Evolutionary conservation across 2,888 invertebrate genomes (phyloP).

Genomic region (Pristionchus fissidentatus): DNA sequence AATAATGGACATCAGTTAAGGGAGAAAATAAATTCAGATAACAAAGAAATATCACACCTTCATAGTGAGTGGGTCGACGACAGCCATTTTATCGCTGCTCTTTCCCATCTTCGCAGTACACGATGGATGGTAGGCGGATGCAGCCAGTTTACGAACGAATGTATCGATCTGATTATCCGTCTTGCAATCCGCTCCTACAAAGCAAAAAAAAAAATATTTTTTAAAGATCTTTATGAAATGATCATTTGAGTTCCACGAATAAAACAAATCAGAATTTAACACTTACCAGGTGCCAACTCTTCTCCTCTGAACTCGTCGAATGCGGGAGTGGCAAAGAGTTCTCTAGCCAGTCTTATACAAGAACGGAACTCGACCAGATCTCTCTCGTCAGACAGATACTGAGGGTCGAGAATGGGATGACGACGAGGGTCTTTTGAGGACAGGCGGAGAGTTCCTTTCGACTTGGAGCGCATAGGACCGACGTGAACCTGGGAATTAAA

Average conservation of each 20-base stretch:
- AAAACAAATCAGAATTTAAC: slow-evolving; percentile 51
- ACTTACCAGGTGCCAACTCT: slow-evolving; percentile 73
- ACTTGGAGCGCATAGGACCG: slow-evolving; percentile 85
- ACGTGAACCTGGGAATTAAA: slow-evolving; percentile 76
- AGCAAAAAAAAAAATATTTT: neutral
- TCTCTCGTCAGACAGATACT: slow-evolving; percentile 83
- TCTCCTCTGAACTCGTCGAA: slow-evolving; percentile 74
- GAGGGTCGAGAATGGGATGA: slow-evolving; percentile 89
- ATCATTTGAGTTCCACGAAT: too few relatives aligned
- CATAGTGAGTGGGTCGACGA: slow-evolving; percentile 82
- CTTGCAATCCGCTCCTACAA: slow-evolving; percentile 64
- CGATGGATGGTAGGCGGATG: slow-evolving; percentile 85
- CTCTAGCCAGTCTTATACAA: slow-evolving; percentile 68
- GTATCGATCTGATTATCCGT: slow-evolving; percentile 75
- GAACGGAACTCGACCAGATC: slow-evolving; percentile 71
- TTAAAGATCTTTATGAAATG: neutral
- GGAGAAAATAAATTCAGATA: too few relatives aligned
- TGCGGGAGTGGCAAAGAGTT: slow-evolving; percentile 69
- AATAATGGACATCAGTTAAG: neutral
- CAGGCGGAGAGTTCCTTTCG: slow-evolving; percentile 86
- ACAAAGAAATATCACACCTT: slow-evolving; percentile 12
- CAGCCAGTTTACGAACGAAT: slow-evolving; percentile 74
- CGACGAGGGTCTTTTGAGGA: slow-evolving; percentile 85
- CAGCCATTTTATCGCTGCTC: slow-evolving; percentile 78
- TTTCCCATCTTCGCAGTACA: slow-evolving; percentile 85